Evolutionary conservation across 2,797 vertebrate species (phyloP), one percentile per base, ranked within the genome.

Genomic region (Xyrichtys novacula): DNA sequence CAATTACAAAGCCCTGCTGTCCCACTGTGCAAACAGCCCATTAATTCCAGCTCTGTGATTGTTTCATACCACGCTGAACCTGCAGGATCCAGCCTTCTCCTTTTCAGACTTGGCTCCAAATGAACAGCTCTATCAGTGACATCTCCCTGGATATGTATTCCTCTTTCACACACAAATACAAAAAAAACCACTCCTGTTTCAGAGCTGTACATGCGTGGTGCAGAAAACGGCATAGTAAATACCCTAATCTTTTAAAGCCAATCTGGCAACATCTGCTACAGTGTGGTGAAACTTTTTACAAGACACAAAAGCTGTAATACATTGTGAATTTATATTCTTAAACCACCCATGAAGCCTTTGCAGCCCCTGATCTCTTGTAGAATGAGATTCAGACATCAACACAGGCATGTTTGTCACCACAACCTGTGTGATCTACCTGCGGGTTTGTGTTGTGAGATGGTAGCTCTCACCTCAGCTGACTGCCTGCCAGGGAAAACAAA

Each of bases 31-130:
- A 91, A 90, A 91, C 83, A 84, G 26, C 43, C 66, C 71, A 89
- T 90, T 88, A 85, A 81, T 85, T 87, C 81, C 79, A 85, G 77
- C 8, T 67, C 84, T 85, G 60, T 82, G 84, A 82, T 86, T 74
- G 74, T 83, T 80, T 75, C 52, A 57, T 70, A 58, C 56, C 81
- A 66, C 39, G 57, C 76, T 75, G 64, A 49, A 0, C 67, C 47
- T 70, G 57, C 57, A 20, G 16, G 34, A 64, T 48, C 20, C 57
- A 57, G 44, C 54, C 65, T 52, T 59, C 55, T 69, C 67, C 36
- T 50, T 68, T 39, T 11, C n/a, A 44, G 44, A 58, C 50, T 54
- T 15, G 40, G 52, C 60, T 67, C 29, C 59, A 61, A 28, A 42
- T 52, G 38, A 54, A 19, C 40, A 5, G 16, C 25, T 49, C 25